Evolutionary conservation across 2,888 invertebrate species (phyloP).

Genomic region (Platypus cylindrus): DNA sequence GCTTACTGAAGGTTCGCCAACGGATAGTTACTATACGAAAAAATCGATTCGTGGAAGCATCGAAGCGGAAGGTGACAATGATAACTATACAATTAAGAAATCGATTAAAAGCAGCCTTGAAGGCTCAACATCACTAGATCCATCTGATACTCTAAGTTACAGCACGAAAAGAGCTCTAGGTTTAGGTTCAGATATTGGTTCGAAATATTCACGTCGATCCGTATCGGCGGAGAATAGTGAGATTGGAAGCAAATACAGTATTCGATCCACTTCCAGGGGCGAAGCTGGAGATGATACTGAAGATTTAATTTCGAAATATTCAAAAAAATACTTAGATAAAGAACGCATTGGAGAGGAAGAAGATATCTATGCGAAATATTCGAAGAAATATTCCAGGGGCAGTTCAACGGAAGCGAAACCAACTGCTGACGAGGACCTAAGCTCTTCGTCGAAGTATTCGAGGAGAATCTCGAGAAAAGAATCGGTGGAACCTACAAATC

Average conservation of each 20-base stretch:
- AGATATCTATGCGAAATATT: slow-evolving; percentile 26
- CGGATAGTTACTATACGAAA: slow-evolving; percentile 23
- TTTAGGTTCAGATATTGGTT: slow-evolving; percentile 20
- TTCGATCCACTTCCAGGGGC: slow-evolving; percentile 14
- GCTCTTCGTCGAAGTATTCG: slow-evolving; percentile 16
- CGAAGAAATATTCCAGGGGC: slow-evolving; percentile 25
- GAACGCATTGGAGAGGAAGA: slow-evolving; percentile 29
- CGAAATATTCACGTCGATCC: slow-evolving; percentile 21
- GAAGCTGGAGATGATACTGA: slow-evolving; percentile 22
- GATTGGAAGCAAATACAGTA: slow-evolving; percentile 15
- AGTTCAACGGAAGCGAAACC: slow-evolving; percentile 18
- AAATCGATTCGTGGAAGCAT: slow-evolving; percentile 20
- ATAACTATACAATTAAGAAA: slow-evolving; percentile 24
- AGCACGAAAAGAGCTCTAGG: slow-evolving; percentile 19
- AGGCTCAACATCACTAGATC: slow-evolving; percentile 23
- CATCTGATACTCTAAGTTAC: slow-evolving; percentile 18
- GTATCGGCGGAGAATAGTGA: slow-evolving; percentile 21
- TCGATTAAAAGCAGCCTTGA: slow-evolving; percentile 23
- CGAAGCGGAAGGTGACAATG: slow-evolving; percentile 26
- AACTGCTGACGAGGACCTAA: slow-evolving; percentile 18
- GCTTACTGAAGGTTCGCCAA: slow-evolving; percentile 16
- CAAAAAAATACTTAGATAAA: slow-evolving; percentile 19
- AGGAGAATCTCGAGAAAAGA: slow-evolving; percentile 20
- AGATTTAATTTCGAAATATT: slow-evolving; percentile 22
- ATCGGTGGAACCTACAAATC: slow-evolving; percentile 17